Percentiles rank a stretch among this genome's conserved stretches.
Evolutionary conservation across 2,113 vertebrate genomes (phyloP).

Genomic region (Larimichthys crocea): DNA sequence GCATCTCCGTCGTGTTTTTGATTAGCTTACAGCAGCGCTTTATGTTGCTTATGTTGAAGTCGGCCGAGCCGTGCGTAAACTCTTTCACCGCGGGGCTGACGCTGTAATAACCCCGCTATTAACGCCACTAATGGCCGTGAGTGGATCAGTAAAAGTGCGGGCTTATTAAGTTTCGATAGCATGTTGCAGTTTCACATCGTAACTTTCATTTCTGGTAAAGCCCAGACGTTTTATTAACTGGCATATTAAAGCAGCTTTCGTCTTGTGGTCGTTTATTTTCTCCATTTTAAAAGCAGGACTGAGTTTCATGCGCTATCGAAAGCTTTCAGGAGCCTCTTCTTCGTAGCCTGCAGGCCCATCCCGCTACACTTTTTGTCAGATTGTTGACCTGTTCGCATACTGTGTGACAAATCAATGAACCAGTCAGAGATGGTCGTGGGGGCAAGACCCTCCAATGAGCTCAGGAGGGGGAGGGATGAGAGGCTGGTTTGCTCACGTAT

Average conservation of each 20-base stretch:
- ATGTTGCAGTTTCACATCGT: slow-evolving; percentile 9
- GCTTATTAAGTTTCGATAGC: slow-evolving; percentile 34
- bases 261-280: background rate
- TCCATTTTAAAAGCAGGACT: too few relatives aligned
- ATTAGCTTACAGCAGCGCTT: background rate
- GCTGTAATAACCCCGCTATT: background rate
- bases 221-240: background rate
- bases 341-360: slow-evolving; percentile 34
- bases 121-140: too few relatives aligned
- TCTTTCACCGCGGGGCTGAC: background rate
- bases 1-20: rapidly evolving
- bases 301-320: too few relatives aligned
- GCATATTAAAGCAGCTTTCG: background rate
- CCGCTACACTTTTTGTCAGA: slow-evolving; percentile 40
- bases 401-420: slow-evolving; percentile 46
- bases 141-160: background rate
- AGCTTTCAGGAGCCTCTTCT: background rate
- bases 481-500: slow-evolving; percentile 39
- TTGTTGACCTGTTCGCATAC: slow-evolving; percentile 29
- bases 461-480: slow-evolving; percentile 44
- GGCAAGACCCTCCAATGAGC: slow-evolving; percentile 52
- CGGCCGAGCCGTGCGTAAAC: rapidly evolving
- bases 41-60: too few relatives aligned
- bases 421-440: slow-evolving; percentile 55
- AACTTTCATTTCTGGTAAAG: slow-evolving; percentile 9